Evolutionary conservation across 2,888 invertebrate genomes (phyloP).

Genomic region (Linyphia triangularis): DNA sequence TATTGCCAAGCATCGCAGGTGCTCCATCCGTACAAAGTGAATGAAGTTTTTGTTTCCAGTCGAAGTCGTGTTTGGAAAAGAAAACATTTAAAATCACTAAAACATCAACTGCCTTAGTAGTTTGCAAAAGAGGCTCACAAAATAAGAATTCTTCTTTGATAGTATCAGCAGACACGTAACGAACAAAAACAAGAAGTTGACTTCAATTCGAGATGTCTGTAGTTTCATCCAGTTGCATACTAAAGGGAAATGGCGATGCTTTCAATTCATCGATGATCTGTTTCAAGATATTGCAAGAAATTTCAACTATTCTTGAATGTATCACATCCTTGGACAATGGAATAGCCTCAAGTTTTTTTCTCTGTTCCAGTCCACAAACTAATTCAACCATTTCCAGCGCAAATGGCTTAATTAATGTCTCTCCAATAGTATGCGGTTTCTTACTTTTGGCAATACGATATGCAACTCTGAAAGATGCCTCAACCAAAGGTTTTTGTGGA

Average conservation of each 20-base stretch:
- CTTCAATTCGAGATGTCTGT: slow-evolving; percentile 78
- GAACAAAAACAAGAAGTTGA: too few relatives aligned
- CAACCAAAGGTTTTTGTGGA: too few relatives aligned
- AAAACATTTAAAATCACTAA: too few relatives aligned
- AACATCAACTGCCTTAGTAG: too few relatives aligned
- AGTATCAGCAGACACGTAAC: too few relatives aligned
- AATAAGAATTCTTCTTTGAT: too few relatives aligned
- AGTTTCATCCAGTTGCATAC: slow-evolving; percentile 79
- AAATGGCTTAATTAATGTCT: slow-evolving; percentile 64
- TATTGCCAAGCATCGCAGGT: too few relatives aligned
- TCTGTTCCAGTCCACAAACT: slow-evolving; percentile 63
- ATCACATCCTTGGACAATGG: slow-evolving; percentile 68
- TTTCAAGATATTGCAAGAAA: slow-evolving; percentile 68
- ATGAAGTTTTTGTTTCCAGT: too few relatives aligned
- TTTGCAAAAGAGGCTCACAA: too few relatives aligned
- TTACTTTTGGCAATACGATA: slow-evolving; percentile 66
- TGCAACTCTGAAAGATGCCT: slow-evolving; percentile 61
- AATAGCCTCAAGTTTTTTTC: slow-evolving; percentile 72
- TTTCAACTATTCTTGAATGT: slow-evolving; percentile 64
- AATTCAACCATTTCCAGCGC: slow-evolving; percentile 60
- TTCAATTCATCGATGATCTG: slow-evolving; percentile 61
- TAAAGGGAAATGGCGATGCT: slow-evolving; percentile 67
- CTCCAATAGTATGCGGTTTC: slow-evolving; percentile 68
- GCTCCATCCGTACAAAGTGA: too few relatives aligned
- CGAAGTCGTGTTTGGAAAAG: too few relatives aligned